Evolutionary conservation across 1,140 invertebrate species (phyloP), one percentile per base, ranked within the genome.

Genomic region (Plectus sambesii): DNA sequence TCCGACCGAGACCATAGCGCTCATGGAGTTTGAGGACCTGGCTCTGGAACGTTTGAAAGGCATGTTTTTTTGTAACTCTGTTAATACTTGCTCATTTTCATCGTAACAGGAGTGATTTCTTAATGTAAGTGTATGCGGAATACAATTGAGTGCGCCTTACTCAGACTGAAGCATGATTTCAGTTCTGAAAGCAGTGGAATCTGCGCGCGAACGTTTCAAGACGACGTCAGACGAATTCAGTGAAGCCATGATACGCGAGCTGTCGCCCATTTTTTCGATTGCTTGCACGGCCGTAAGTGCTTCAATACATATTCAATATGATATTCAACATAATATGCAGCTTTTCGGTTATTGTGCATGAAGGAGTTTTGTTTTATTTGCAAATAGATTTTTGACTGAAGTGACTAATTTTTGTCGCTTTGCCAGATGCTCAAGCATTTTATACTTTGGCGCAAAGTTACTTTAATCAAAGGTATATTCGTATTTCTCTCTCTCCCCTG

Each of bases 11-110:
- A 74, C 78, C 43, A 78, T 92, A 47, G 77, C 78, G 46, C 73
- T 92, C 19, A 72, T 80, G 49, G 85, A 90, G 66, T 89, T 92
- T 74, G 85, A 92, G 76, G 80, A 83, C 42, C 76, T 84, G 56
- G 84, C 85, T 6, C 66, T 85, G 23, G 85, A 89, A 63, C 79
- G 87, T 61, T 69, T 92, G 26, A 82, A 83, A 74, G 73, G 80
- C 81, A 70, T 59, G n/a, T 15, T 3, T n/a, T 12, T 12, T 23
- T 8, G 26, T 40, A 29, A 38, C 19, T 15, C 17, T 2, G 20
- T 47, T 43, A 25, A n/a, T 8, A 55, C 33, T 9, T 35, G 51
- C 42, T 36, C 35, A 15, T 40, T 25, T 56, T 45, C 27, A 20
- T 46, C 17, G 27, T 42, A 5, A 29, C 52, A 26, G 17, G 19